Evolutionary conservation across 2,113 vertebrate species (phyloP), one percentile per base, ranked within the genome.

Genomic region (Brachyistius frenatus): DNA sequence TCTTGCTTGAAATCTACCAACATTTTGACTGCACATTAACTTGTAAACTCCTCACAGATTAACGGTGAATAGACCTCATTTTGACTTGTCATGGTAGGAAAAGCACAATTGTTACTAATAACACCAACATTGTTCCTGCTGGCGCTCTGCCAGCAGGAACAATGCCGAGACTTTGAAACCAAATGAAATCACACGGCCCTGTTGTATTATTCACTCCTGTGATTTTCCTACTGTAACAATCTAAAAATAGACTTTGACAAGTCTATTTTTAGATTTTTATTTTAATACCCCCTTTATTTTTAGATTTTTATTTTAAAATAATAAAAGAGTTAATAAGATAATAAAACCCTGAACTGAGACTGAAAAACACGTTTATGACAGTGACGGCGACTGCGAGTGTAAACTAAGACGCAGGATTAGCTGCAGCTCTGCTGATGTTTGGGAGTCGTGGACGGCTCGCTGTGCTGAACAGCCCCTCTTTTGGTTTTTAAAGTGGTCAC

Each of bases 391-490:
- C 41, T 44, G 10, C 41, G 10, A 52, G n/a, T 7, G 6, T 31
- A 6, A 62, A 35, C 36, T 37, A 4, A 32, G 49, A 31, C 52
- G 35, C n/a, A 3, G 9, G 30, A 30, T 52, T 16, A 9, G 35
- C 11, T 74, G 58, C 33, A 44, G 31, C 44, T 63, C 46, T 66
- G 65, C 35, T 66, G 52, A 75, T 69, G 69, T 71, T 52, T 60
- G 33, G 6, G 8, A 57, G 47, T 44, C 2, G n/a, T 49, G 50
- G 55, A 39, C 35, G 53, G 52, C 62, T 32, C 64, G 54, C 56
- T 76, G 57, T 63, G 23, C 2, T 7, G 56, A 78, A 82, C 75
- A 44, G 79, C 84, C 89, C 89, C 77, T 44, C 50, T 74, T 80
- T 85, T 33, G 69, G 68, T 39, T 70, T 73, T 77, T 81, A 31